Percentiles rank a stretch among this genome's conserved stretches.
These are phyloP conservation scores for Sthenelais limicola DNA, from an alignment of 2,888 invertebrate genomes.

Conservation along the genomic window DNA sequence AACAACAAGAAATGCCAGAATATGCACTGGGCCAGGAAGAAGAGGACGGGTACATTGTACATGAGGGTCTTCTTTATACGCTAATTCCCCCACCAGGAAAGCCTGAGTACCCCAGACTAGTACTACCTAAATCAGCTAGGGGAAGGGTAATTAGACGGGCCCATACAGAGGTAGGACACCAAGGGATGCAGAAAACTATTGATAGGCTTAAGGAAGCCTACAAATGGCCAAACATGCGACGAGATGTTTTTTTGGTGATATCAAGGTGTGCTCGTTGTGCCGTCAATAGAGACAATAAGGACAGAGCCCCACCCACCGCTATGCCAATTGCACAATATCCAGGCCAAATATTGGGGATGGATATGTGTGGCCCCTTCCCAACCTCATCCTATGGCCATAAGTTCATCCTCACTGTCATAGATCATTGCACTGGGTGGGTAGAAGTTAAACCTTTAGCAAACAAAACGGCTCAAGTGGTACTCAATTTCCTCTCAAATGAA, in stretches of 20 bases:
- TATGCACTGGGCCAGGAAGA: background rate
- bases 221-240: slow-evolving; percentile 24
- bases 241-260: slow-evolving; percentile 1
- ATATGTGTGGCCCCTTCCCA: slow-evolving; percentile 30
- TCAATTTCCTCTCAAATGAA: background rate
- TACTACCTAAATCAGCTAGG: background rate
- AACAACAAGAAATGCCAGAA: slow-evolving; percentile 17
- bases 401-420: slow-evolving; percentile 10
- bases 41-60: slow-evolving; percentile 8
- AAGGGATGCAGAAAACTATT: slow-evolving; percentile 7
- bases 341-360: slow-evolving; percentile 18
- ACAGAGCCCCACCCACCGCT: background rate
- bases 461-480: slow-evolving; percentile 4
- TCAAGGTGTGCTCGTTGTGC: slow-evolving; percentile 12
- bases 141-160: background rate
- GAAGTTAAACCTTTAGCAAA: slow-evolving; percentile 23
- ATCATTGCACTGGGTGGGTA: slow-evolving; percentile 30
- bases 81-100: background rate
- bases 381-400: slow-evolving; percentile 2
- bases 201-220: slow-evolving; percentile 13
- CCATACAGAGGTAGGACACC: slow-evolving; percentile 29
- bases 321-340: slow-evolving; percentile 18
- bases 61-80: slow-evolving; percentile 22
- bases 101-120: slow-evolving; percentile 24
- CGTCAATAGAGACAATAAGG: background rate